Evolutionary conservation across 2,797 vertebrate species (phyloP).

Genomic region (Apodemus agrarius): DNA sequence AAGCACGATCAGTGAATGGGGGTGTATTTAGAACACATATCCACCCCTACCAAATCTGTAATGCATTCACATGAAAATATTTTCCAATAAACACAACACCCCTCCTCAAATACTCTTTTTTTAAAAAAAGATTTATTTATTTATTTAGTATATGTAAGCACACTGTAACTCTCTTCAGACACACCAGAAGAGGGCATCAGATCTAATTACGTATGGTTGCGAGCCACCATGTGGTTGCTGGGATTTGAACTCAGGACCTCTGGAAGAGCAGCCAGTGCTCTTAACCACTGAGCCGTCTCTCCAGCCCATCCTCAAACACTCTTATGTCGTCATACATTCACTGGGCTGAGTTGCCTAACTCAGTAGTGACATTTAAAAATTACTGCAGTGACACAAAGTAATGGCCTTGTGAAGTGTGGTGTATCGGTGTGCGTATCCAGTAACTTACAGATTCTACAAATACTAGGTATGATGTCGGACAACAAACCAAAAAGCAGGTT

Average conservation of each 20-base stretch:
- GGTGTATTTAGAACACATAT: background rate
- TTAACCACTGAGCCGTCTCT: too few species aligned
- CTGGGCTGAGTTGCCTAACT: conserved; percentile 64
- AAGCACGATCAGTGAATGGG: conserved; percentile 27
- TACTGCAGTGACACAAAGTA: conserved; percentile 68
- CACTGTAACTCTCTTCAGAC: too few species aligned
- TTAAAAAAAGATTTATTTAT: too few species aligned
- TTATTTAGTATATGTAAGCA: too few species aligned
- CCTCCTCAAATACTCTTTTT: conserved; percentile 34
- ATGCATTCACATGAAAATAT: conserved; percentile 30
- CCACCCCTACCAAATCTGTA: conserved; percentile 21
- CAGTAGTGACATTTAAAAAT: conserved; percentile 76
- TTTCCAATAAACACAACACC: conserved; percentile 60
- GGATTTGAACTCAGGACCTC: too few species aligned
- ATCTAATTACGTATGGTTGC: too few species aligned
- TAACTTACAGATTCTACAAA: conserved; percentile 49
- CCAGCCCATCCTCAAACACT: conserved; percentile 15
- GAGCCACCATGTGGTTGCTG: too few species aligned
- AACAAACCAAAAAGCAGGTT: conserved; percentile 22
- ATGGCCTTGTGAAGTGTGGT: conserved; percentile 76
- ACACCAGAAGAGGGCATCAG: too few species aligned
- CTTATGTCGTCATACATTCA: conserved; percentile 67
- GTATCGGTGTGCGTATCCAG: conserved; percentile 69
- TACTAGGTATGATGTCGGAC: conserved; percentile 33
- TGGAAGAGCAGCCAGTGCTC: too few species aligned